Evolutionary conservation across 2,888 invertebrate species (phyloP), one percentile per base, ranked within the genome.

Genomic region (Drosophila robusta): DNA sequence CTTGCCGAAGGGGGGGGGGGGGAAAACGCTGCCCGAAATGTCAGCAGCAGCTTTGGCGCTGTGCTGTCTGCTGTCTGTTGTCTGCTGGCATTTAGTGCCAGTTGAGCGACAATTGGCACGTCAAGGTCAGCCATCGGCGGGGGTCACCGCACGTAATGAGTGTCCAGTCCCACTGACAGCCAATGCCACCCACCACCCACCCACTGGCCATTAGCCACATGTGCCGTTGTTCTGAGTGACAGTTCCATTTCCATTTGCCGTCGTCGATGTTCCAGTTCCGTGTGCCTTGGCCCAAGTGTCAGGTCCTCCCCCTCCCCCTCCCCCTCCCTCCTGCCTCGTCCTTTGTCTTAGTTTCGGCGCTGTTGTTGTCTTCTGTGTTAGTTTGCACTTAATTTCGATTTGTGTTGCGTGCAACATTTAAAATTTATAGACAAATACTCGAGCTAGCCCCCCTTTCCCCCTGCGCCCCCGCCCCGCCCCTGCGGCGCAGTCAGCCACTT

Each of bases 351-450:
- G 34, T 54, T 45, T 46, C 12, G 2, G 29, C 9, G 9, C 29
- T 39, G 39, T 50, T 44, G 41, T 52, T 55, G 67, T 70, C 60
- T 55, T 51, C 55, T 57, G 64, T 66, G 54, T 29, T 65, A 71
- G 81, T 72, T 82, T 72, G 79, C 72, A 75, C 86, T 85, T 85
- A 58, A 70, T 89, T 89, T 75, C 79, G 88, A 72, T 87, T 75
- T 82, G 79, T 78, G 83, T 89, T 87, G 82, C 89, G 88, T 84
- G 88, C 79, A 78, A 64, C 83, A 84, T 84, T 89, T 87, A 89
- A 84, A 89, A 84, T 84, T 85, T 75, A 87, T 89, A 87, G 83
- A 84, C 88, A 89, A 87, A 89, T 71, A 73, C 61, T 49, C 45
- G 58, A 46, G 32, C 50, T 56, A 39, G 41, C 12, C 36, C 42